Conservation (phyloP, 2,113 vertebrate genomes). For the Bos javanicus region DNA sequence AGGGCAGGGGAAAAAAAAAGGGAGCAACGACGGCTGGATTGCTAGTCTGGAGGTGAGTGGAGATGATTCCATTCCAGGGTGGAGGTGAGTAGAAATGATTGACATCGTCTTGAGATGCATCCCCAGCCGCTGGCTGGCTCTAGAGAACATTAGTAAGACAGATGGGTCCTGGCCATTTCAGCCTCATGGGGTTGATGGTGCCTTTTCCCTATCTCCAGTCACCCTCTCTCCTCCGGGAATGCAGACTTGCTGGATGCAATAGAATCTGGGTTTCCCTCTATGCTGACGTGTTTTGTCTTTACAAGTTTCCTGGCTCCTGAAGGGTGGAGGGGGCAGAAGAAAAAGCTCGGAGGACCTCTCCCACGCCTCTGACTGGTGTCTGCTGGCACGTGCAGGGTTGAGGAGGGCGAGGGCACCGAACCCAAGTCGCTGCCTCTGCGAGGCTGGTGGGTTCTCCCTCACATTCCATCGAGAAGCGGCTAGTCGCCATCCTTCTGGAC, state of each 20-base stretch:
- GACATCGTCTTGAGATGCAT: fast-evolving
- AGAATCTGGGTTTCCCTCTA: not conserved
- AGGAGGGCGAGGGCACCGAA: not conserved
- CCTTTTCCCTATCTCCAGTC: not conserved
- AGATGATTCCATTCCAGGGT: not conserved
- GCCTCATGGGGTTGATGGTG: fast-evolving
- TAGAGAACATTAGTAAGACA: not conserved
- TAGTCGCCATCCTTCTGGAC: not conserved
- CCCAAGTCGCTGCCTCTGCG: fast-evolving
- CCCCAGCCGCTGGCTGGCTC: not conserved
- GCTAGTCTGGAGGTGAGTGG: not conserved
- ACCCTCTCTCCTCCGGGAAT: fast-evolving
- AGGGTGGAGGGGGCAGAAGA: not conserved
- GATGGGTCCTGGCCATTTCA: fast-evolving
- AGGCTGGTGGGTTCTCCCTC: not conserved
- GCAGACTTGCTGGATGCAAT: not conserved
- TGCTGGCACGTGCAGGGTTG: not conserved
- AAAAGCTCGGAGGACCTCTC: not conserved
- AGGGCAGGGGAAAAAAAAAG: not conserved
- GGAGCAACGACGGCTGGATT: not conserved
- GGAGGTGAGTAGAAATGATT: fast-evolving
- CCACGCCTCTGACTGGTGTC: not conserved
- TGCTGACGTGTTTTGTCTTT: not conserved
- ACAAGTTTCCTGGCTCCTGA: not conserved
- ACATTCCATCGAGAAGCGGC: not conserved